phyloP scores from a whole-genome alignment of 2,113 vertebrate genomes.

The Triplophysa tibetana region DNA sequence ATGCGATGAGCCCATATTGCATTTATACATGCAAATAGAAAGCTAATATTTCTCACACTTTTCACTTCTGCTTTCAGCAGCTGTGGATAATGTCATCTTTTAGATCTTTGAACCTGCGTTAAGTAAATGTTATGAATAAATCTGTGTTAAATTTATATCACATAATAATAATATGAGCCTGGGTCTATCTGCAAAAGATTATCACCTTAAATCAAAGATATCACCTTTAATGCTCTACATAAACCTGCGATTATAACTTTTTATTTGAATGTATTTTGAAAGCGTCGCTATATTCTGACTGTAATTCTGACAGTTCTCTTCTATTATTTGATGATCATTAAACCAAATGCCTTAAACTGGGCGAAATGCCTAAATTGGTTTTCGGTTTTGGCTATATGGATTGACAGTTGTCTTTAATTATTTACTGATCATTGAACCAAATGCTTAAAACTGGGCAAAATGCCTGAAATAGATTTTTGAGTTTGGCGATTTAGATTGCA shows the following conservation, averaged over 20 bases:
- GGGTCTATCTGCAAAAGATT: too few relatives aligned
- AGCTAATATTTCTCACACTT: background rate
- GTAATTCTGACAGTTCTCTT: too few relatives aligned
- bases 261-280: background rate
- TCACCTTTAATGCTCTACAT: background rate
- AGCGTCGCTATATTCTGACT: too few relatives aligned
- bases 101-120: background rate
- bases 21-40: background rate
- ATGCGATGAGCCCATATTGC: background rate
- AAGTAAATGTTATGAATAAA: conserved; percentile 25
- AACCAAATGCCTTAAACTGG: background rate
- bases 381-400: background rate
- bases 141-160: background rate
- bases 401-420: too few relatives aligned
- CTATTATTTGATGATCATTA: background rate
- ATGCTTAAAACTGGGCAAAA: background rate
- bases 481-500: background rate
- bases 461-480: background rate
- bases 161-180: background rate
- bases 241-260: too few relatives aligned
- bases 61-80: conserved; percentile 3
- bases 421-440: background rate
- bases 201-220: background rate
- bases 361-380: background rate
- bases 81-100: conserved; percentile 15